Percentiles rank a stretch among this genome's conserved stretches.
phyloP scores from a whole-genome alignment of 2,113 vertebrate genomes.

The Thryonomys swinderianus region DNA sequence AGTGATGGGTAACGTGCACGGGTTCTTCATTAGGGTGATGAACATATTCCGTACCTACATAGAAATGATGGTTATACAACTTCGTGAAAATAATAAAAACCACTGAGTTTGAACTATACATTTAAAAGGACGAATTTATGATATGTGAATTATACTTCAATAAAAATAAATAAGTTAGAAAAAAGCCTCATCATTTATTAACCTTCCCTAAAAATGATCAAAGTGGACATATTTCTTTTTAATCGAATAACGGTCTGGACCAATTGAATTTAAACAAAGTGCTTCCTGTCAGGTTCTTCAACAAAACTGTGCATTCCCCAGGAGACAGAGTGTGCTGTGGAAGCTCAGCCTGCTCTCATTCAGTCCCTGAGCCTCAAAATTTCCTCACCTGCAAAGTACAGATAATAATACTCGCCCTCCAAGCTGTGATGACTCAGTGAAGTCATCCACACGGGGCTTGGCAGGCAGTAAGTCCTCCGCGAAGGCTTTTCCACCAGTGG shows the following conservation, averaged over 20 bases:
- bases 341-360: not conserved
- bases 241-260: conserved; percentile 7
- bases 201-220: conserved; percentile 11
- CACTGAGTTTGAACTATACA: not conserved
- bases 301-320: not conserved
- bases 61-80: not conserved
- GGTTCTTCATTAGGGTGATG: not conserved
- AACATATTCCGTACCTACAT: conserved; percentile 45
- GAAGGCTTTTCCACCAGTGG: not conserved
- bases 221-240: conserved; percentile 31
- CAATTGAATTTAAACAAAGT: conserved; percentile 12
- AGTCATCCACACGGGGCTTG: not conserved
- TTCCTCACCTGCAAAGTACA: not conserved
- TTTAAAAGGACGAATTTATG: conserved; percentile 15
- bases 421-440: not conserved
- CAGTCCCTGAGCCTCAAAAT: not conserved
- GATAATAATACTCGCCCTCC: not conserved
- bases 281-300: conserved; percentile 2
- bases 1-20: not conserved
- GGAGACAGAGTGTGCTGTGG: not conserved
- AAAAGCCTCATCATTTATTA: not conserved
- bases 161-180: conserved; percentile 18
- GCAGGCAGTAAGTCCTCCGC: not conserved
- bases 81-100: conserved; percentile 30
- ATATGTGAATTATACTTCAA: conserved; percentile 5